Percentiles rank a stretch among this genome's conserved stretches.
phyloP scores from a whole-genome alignment of 2,113 vertebrate species.

The Anhinga anhinga region DNA sequence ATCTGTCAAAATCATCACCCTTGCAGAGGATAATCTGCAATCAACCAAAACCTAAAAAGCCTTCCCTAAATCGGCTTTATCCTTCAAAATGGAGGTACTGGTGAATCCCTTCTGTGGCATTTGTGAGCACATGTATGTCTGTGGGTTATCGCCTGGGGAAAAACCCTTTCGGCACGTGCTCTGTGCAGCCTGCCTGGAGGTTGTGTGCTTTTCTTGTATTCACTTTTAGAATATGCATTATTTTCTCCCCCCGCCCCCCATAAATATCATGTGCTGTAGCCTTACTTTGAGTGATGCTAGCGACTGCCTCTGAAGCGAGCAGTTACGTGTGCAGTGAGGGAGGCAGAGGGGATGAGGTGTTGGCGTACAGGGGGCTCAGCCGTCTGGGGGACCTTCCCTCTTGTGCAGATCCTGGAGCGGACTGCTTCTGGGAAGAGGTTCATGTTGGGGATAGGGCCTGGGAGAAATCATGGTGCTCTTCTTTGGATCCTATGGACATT shows the following conservation, averaged over 20 bases:
- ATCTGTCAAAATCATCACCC: background rate
- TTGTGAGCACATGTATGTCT: background rate
- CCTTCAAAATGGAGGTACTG: background rate
- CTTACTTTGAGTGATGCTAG: too few relatives aligned
- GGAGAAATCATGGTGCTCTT: background rate
- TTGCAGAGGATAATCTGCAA: background rate
- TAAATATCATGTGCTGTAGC: background rate
- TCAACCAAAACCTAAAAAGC: background rate
- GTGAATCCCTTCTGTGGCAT: background rate
- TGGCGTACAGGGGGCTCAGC: background rate
- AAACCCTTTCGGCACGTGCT: background rate
- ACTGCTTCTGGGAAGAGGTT: background rate
- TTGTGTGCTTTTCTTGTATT: background rate
- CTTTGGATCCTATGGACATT: too few relatives aligned
- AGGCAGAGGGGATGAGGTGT: background rate
- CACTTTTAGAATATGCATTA: background rate
- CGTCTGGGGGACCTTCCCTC: background rate
- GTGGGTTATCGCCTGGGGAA: background rate
- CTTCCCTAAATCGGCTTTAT: background rate
- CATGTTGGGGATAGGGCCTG: background rate
- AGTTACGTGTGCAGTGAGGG: fast-evolving
- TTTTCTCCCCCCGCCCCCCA: background rate
- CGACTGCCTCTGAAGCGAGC: background rate
- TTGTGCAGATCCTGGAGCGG: background rate
- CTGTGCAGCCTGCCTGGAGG: background rate